Base-by-base conservation (phyloP, 2,888 invertebrate genomes). In the Sphaerophoria taeniata region DNA sequence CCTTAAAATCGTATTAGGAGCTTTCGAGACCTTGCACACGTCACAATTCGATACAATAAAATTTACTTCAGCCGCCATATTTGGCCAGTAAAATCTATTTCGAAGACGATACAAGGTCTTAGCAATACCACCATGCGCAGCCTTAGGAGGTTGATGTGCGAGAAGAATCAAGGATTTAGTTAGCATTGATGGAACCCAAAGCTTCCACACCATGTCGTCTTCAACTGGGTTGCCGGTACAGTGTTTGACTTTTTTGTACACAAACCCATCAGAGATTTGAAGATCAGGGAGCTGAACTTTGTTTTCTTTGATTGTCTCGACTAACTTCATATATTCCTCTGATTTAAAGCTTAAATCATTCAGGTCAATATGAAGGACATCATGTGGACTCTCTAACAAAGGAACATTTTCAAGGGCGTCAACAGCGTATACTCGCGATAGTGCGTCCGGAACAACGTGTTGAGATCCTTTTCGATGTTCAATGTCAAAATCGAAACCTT, bases 81-180 rank as follows among this genome's bases (percentile, higher is more conserved):
- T 47, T n/a, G 45, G 45, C 45, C 58, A 58, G 36, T 36, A 58
- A 39, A 16, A 58, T 7, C 34, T 14, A 16, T 58, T 24, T 2
- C 36, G 36, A 16, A 58, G 36, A 14, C 58, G 58, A 14, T 58
- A 34, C n/a, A 58, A 7, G 0, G 60, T 60, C 12, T 60, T 43
- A 4, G 43, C 24, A 24, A 60, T 60, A 11, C 60, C 60, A 16
- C 60, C 43, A 43, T 60, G 60, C 2, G 60, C 16, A 12, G 60
- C 39, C 6, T 4, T 60, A 0, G 60, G 60, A 4, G 60, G 60
- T 3, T 60, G 39, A 43, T 60, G 60, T 11, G 60, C 60, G 1
- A 24, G 4, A 16, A 11, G 39, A n/a, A 60, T 60, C 43, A 43
- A 43, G n/a, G 12, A 47, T 7, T 47, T 6, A 14, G 47, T 47